Conservation (phyloP, 1,140 invertebrate species). For the Orussus abietinus region DNA sequence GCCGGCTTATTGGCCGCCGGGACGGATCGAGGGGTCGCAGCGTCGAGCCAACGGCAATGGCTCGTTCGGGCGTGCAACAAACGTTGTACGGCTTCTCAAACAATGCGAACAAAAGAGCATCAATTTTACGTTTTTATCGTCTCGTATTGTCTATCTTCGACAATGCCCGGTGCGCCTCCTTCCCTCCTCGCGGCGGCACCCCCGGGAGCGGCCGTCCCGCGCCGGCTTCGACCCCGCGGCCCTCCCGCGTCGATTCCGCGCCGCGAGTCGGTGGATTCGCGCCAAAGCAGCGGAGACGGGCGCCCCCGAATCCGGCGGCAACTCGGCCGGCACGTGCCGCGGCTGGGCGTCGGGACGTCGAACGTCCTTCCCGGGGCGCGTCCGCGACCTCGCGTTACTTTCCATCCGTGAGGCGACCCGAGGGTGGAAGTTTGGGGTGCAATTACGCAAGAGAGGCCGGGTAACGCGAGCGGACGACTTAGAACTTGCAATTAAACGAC, state of each 20-base stretch:
- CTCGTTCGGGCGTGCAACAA: constrained; percentile 44
- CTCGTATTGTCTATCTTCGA: constrained; percentile 47
- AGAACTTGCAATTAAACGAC: constrained; percentile 55
- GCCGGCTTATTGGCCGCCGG: constrained; percentile 13
- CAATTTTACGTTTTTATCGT: constrained; percentile 55
- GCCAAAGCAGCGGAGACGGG: constrained; percentile 3
- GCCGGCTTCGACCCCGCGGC: constrained; percentile 18
- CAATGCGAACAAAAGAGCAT: constrained; percentile 52
- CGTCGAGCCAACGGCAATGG: constrained; percentile 42
- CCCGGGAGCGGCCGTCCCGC: too few relatives aligned
- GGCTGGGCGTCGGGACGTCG: neutral
- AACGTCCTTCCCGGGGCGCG: neutral
- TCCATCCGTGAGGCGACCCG: neutral
- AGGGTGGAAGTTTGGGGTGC: too few relatives aligned
- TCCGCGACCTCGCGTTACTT: neutral
- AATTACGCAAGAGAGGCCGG: too few relatives aligned
- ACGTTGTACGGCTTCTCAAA: constrained; percentile 47
- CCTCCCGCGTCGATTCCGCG: constrained; percentile 11
- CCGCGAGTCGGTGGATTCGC: constrained; percentile 12
- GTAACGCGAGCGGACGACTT: constrained; percentile 47
- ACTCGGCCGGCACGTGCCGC: constrained; percentile 5
- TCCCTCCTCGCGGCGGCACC: constrained; percentile 23
- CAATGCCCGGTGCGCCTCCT: constrained; percentile 27
- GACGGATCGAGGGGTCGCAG: constrained; percentile 14
- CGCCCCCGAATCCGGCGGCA: too few relatives aligned